Conservation (phyloP, 2,888 invertebrate species). For the Calameuta filiformis region DNA sequence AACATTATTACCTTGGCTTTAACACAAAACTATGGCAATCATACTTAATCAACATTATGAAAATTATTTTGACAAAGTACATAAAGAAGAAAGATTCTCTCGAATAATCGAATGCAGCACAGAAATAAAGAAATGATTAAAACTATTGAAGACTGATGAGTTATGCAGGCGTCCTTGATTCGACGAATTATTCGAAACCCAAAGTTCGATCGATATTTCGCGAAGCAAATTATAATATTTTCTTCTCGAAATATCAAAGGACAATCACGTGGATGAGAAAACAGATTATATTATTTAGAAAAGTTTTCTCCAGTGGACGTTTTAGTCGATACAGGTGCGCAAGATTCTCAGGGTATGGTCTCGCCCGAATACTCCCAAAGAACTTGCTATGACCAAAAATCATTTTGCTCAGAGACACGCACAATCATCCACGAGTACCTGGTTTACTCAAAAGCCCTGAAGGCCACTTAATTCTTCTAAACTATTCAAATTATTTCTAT, state of each 20-base stretch:
- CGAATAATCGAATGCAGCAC: background rate
- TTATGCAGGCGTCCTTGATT: background rate
- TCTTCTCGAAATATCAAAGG: background rate
- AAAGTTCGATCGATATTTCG: background rate
- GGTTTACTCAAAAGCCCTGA: slow-evolving; percentile 13
- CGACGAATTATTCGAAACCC: background rate
- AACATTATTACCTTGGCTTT: background rate
- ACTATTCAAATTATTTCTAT: slow-evolving; percentile 51
- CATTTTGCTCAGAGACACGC: background rate
- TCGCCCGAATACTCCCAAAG: background rate
- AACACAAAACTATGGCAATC: background rate
- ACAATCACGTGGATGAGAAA: background rate
- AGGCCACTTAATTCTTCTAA: slow-evolving; percentile 36
- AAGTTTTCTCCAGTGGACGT: background rate
- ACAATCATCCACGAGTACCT: background rate
- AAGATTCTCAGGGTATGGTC: background rate
- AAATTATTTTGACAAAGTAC: background rate
- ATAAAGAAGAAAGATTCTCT: background rate
- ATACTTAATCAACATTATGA: background rate
- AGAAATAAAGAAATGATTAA: background rate
- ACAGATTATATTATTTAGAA: background rate
- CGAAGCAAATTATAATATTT: background rate
- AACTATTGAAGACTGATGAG: background rate
- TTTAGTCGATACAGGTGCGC: slow-evolving; percentile 6
- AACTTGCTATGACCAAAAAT: background rate